These are phyloP conservation scores for Lasioglossum villosulum DNA, from an alignment of 2,888 invertebrate genomes.

Conservation along the genomic window DNA sequence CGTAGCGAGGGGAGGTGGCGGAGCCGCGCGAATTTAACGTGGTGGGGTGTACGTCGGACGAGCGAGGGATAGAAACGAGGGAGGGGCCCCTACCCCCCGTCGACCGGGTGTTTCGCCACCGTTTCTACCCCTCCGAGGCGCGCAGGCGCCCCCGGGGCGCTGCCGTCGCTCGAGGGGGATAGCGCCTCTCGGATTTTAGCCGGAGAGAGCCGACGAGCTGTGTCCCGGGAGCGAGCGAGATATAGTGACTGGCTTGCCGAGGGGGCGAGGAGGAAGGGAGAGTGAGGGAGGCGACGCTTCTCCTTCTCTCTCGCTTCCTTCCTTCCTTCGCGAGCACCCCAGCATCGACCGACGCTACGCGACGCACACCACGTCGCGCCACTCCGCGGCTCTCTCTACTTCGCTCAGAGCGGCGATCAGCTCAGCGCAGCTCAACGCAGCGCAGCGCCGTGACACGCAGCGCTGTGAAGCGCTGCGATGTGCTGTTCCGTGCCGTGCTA, in stretches of 20 bases:
- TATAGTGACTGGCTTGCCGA: conserved; percentile 23
- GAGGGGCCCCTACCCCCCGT: conserved; percentile 68
- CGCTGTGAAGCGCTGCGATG: conserved; percentile 24
- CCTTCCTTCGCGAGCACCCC: conserved; percentile 69
- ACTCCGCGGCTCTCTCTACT: conserved; percentile 44
- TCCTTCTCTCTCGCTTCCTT: conserved; percentile 66
- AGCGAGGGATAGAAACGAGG: conserved; percentile 60
- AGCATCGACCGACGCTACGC: conserved; percentile 81
- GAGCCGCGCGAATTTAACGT: conserved; percentile 64
- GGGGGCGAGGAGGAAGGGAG: conserved; percentile 44
- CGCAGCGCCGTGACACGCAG: conserved; percentile 58
- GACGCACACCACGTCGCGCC: conserved; percentile 59
- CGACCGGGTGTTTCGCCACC: conserved; percentile 70
- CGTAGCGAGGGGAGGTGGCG: conserved; percentile 79
- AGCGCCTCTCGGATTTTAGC: conserved; percentile 57
- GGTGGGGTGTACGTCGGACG: conserved; percentile 61
- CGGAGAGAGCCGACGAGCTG: conserved; percentile 43
- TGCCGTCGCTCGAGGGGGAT: conserved; percentile 70
- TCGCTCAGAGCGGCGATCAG: conserved; percentile 45
- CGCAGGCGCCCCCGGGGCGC: conserved; percentile 76
- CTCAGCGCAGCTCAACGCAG: conserved; percentile 29
- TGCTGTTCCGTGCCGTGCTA: background rate
- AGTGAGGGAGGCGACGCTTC: conserved; percentile 11
- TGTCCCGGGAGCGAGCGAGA: conserved; percentile 27
- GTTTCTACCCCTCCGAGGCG: conserved; percentile 72